Conservation (phyloP, 2,113 vertebrate genomes). For the Heloderma charlesbogerti region DNA sequence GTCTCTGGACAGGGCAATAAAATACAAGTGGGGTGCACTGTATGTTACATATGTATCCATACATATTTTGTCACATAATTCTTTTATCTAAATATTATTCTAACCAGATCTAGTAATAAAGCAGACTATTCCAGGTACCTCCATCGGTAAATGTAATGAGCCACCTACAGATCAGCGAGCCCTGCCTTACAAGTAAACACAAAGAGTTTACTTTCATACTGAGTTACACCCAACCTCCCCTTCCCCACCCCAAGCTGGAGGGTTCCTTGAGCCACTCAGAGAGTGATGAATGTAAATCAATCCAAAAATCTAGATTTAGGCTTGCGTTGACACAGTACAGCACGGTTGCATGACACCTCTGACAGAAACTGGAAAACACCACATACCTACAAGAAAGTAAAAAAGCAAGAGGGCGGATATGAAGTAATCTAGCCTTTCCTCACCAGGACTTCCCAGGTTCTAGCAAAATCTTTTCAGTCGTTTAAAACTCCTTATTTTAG, state of each 20-base stretch:
- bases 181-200: conserved; percentile 79
- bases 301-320: background rate
- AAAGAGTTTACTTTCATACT: conserved; percentile 50
- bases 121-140: conserved; percentile 37
- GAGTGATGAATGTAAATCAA: background rate
- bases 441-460: background rate
- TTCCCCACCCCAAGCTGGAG: conserved; percentile 2
- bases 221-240: conserved; percentile 59
- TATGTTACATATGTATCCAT: background rate
- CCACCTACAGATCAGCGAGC: conserved; percentile 28
- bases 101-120: background rate
- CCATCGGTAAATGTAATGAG: conserved; percentile 44
- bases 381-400: background rate
- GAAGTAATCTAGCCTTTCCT: background rate
- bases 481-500: background rate
- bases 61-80: background rate
- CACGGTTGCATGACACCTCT: background rate
- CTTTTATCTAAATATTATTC: background rate
- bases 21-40: background rate
- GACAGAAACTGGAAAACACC: background rate
- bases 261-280: background rate
- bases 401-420: background rate
- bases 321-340: background rate
- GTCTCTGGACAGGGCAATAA: background rate
- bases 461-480: background rate